Conservation (phyloP, 2,888 invertebrate species). For the Brassicogethes aeneus region DNA sequence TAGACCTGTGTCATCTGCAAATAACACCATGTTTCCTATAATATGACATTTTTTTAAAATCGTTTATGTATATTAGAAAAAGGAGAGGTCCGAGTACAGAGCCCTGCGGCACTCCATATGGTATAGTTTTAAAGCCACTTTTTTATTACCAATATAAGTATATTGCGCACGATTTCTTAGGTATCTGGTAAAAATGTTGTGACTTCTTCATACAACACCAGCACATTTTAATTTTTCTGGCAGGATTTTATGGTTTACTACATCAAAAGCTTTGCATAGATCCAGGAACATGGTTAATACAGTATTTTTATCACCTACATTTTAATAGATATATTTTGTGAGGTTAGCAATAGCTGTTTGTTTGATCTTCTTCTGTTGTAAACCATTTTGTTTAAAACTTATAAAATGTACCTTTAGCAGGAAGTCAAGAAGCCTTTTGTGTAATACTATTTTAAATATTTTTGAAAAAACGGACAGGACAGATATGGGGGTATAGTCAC, state of each 20-base stretch:
- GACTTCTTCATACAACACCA: background rate
- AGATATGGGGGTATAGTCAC: background rate
- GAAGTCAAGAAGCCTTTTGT: too few relatives aligned
- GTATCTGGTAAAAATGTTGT: background rate
- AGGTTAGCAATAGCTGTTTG: background rate
- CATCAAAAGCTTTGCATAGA: slow-evolving; percentile 6
- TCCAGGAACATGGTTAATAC: slow-evolving; percentile 4
- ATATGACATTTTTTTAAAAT: background rate
- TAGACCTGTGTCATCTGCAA: too few relatives aligned
- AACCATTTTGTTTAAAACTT: background rate
- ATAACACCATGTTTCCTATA: background rate
- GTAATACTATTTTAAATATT: background rate
- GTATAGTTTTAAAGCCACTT: background rate
- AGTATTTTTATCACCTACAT: slow-evolving; percentile 5
- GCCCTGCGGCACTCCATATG: background rate
- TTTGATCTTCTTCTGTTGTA: background rate
- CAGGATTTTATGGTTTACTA: slow-evolving; percentile 3
- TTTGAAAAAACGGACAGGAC: background rate
- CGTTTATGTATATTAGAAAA: background rate
- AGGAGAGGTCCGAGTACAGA: background rate
- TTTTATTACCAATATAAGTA: background rate
- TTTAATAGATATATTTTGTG: background rate
- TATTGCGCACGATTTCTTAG: background rate
- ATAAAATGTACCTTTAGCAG: background rate
- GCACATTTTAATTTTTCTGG: background rate